Evolutionary conservation across 2,797 vertebrate genomes (phyloP).

Genomic region (Centroberyx gerrardi): DNA sequence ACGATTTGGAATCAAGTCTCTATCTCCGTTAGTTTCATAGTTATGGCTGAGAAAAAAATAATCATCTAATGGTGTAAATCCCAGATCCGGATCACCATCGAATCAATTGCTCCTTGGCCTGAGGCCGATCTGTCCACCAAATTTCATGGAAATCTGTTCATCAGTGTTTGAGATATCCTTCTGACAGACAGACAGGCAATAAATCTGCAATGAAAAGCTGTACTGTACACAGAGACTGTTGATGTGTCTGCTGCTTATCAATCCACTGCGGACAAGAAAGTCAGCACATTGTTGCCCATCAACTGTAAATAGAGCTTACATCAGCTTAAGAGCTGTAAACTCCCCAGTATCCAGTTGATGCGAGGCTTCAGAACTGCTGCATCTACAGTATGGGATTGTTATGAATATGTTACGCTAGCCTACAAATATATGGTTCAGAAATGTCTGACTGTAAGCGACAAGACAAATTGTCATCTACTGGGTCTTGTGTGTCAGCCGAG

Average conservation of each 20-base stretch:
- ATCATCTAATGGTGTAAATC: too few species aligned
- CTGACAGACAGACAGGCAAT: too few species aligned
- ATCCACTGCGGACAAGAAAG: conserved; percentile 12
- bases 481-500: conserved; percentile 21
- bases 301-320: conserved; percentile 32
- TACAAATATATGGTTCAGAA: conserved; percentile 28
- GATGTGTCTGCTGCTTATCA: background rate
- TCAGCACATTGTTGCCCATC: conserved; percentile 29
- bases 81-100: too few species aligned
- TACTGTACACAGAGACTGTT: background rate
- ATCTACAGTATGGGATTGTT: conserved; percentile 27
- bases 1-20: too few species aligned
- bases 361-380: background rate
- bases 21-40: too few species aligned
- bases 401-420: conserved; percentile 34
- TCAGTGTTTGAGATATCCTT: too few species aligned
- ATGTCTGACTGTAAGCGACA: conserved; percentile 49
- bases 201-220: background rate
- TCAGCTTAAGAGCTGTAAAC: conserved; percentile 17
- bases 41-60: too few species aligned
- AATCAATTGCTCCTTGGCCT: too few species aligned
- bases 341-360: background rate
- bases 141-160: too few species aligned
- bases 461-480: conserved; percentile 38
- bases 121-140: too few species aligned